A percentile compares a stretch with the other conserved stretches of the same genome.
These are phyloP conservation scores for Hemibagrus guttatus DNA, from an alignment of 2,797 vertebrate species.

Conservation along the genomic window DNA sequence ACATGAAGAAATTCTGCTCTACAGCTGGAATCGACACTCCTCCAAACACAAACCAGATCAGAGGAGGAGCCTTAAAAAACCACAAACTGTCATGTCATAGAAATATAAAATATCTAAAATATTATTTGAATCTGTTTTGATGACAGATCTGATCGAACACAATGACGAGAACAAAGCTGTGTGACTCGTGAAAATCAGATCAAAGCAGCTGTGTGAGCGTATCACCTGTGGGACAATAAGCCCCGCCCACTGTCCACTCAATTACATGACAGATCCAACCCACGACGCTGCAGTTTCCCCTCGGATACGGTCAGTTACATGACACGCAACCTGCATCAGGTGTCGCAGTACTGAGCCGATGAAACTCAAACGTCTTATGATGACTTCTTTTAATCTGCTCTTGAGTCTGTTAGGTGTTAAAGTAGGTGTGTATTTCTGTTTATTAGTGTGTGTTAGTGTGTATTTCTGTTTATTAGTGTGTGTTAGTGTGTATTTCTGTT, in stretches of 20 bases:
- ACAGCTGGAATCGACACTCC: not conserved
- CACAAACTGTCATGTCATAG: not conserved
- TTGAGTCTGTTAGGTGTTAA: too few relatives aligned
- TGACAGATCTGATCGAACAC: not conserved
- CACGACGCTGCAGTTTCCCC: not conserved
- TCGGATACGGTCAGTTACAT: not conserved
- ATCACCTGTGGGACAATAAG: not conserved
- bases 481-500: too few relatives aligned
- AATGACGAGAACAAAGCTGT: not conserved
- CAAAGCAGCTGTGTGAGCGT: too few relatives aligned
- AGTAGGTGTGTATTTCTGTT: too few relatives aligned
- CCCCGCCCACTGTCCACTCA: not conserved
- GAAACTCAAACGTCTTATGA: too few relatives aligned
- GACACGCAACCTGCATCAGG: not conserved
- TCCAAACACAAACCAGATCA: not conserved
- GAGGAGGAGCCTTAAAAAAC: too few relatives aligned
- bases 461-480: too few relatives aligned
- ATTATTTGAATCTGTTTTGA: not conserved
- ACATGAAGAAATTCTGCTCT: not conserved
- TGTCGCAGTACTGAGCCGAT: not conserved
- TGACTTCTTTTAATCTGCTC: too few relatives aligned
- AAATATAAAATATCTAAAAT: not conserved
- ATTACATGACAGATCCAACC: not conserved
- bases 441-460: too few relatives aligned
- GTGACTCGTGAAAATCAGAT: not conserved